phyloP scores from a whole-genome alignment of 2,113 vertebrate genomes.

The Hipposideros armiger region DNA sequence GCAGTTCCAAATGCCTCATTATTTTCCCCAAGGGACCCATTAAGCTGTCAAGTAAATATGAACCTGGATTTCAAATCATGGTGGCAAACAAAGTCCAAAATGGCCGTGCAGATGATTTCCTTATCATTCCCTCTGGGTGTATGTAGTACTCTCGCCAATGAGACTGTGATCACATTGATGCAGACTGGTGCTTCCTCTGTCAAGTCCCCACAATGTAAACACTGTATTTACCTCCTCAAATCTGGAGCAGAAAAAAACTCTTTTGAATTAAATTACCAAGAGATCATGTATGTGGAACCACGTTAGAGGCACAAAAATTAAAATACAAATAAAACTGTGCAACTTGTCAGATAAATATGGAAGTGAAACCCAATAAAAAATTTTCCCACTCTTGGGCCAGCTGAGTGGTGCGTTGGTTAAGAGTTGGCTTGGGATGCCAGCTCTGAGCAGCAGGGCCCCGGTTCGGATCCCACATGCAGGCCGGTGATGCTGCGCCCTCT shows the following conservation, averaged over 20 bases:
- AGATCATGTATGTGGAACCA: neutral
- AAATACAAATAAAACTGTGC: neutral
- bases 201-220: neutral
- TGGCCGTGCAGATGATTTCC: neutral
- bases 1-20: slow-evolving; percentile 31
- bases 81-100: neutral
- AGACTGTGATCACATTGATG: neutral
- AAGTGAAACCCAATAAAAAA: neutral
- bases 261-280: neutral
- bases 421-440: too few species aligned
- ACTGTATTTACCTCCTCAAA: neutral
- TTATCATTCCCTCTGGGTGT: neutral
- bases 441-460: too few species aligned
- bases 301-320: neutral
- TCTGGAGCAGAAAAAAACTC: neutral
- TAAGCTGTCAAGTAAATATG: slow-evolving; percentile 56
- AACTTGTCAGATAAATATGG: neutral
- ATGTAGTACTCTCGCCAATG: too few species aligned
- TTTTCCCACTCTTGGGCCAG: neutral
- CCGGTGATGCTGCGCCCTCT: too few species aligned
- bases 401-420: too few species aligned
- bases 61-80: slow-evolving; percentile 20
- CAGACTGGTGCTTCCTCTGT: neutral
- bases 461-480: too few species aligned
- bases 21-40: slow-evolving; percentile 61